phyloP scores from a whole-genome alignment of 2,888 invertebrate species.

The Chouioia cunea region DNA sequence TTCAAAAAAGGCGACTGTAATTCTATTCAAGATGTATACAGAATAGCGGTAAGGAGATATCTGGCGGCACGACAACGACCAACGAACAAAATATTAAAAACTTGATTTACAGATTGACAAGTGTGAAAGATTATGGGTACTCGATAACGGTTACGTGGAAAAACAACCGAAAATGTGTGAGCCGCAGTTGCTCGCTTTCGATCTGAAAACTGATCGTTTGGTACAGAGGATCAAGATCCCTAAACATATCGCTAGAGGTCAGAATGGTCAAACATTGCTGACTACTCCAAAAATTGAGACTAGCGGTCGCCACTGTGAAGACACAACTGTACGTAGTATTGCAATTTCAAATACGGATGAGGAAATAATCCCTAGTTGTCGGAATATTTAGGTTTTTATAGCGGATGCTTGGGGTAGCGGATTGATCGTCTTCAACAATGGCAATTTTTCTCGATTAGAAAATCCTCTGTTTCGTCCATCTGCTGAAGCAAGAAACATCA shows the following conservation, averaged over 20 bases:
- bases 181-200: constrained; percentile 80
- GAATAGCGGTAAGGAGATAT: constrained; percentile 74
- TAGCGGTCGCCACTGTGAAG: constrained; percentile 41
- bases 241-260: constrained; percentile 45
- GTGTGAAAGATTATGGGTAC: constrained; percentile 79
- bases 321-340: constrained; percentile 51
- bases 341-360: no score
- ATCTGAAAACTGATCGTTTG: constrained; percentile 71
- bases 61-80: background rate
- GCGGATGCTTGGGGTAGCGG: constrained; percentile 31
- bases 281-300: constrained; percentile 55
- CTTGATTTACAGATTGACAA: constrained; percentile 73
- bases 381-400: constrained; percentile 32
- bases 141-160: constrained; percentile 76
- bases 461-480: constrained; percentile 41
- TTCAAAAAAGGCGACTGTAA: constrained; percentile 73
- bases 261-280: constrained; percentile 42
- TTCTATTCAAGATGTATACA: constrained; percentile 80
- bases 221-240: constrained; percentile 55
- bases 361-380: no score
- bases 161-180: constrained; percentile 73
- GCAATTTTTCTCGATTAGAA: constrained; percentile 50
- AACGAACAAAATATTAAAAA: background rate
- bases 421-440: constrained; percentile 35
- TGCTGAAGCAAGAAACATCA: constrained; percentile 11